phyloP scores from a whole-genome alignment of 2,797 vertebrate genomes.

The Todus mexicanus region DNA sequence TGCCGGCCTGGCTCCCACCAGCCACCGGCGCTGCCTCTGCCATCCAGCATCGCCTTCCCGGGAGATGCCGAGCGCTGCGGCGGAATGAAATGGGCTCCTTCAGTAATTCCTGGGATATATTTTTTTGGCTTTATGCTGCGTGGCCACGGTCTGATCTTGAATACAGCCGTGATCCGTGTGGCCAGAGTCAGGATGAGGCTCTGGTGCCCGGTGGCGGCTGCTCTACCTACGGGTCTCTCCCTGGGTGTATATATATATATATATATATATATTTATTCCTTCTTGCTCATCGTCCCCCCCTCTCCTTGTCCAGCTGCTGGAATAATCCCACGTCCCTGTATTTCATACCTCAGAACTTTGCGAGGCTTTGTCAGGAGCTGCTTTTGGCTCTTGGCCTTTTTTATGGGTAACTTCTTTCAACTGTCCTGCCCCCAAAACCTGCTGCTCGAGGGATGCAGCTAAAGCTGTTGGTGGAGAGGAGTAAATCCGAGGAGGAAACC shows the following conservation, averaged over 20 bases:
- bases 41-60: not conserved
- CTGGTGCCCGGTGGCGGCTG: fast-evolving
- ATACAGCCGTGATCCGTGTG: fast-evolving
- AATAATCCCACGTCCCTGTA: not conserved
- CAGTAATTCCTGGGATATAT: not conserved
- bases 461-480: not conserved
- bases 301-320: not conserved
- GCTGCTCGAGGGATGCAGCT: not conserved
- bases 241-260: not conserved
- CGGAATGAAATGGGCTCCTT: not conserved
- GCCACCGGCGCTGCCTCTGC: not conserved
- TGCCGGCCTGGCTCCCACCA: not conserved
- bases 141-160: fast-evolving
- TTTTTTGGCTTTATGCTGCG: not conserved
- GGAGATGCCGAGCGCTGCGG: not conserved
- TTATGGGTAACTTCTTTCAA: no score
- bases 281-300: not conserved
- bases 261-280: no score
- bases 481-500: not conserved
- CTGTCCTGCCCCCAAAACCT: not conserved
- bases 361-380: not conserved
- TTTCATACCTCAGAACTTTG: not conserved
- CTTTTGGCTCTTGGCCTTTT: not conserved
- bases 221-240: not conserved
- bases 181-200: not conserved